Conservation (phyloP, 2,888 invertebrate species). For the Anarsia innoxiella region DNA sequence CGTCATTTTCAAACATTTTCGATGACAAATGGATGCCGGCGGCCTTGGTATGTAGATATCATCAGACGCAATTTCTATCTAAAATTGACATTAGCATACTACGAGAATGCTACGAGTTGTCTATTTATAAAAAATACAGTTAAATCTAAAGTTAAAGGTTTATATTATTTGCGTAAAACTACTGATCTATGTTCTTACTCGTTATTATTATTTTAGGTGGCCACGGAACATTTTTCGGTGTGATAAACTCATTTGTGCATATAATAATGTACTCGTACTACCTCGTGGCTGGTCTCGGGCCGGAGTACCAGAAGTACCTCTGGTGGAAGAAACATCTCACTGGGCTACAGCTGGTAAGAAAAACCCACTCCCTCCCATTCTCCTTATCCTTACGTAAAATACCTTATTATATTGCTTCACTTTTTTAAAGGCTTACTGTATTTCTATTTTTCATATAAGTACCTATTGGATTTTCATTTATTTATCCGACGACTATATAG, state of each 20-base stretch:
- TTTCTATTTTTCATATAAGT: not conserved
- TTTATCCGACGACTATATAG: not conserved
- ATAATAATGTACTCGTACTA: slow-evolving; percentile 95
- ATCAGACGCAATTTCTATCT: no score
- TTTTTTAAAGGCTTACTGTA: not conserved
- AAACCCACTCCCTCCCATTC: no score
- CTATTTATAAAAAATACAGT: not conserved
- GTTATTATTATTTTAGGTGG: slow-evolving; percentile 84
- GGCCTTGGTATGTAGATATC: no score
- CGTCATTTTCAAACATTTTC: no score
- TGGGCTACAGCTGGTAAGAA: slow-evolving; percentile 84
- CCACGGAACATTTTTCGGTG: slow-evolving; percentile 90
- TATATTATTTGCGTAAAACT: no score
- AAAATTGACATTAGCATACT: no score
- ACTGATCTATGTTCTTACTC: no score
- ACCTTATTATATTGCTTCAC: not conserved
- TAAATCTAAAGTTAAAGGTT: not conserved
- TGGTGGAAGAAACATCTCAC: slow-evolving; percentile 98
- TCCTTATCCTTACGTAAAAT: not conserved
- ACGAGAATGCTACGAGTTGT: not conserved
- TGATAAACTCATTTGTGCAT: slow-evolving; percentile 92
- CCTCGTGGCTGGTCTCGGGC: slow-evolving; percentile 90
- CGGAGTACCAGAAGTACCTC: slow-evolving; percentile 89
- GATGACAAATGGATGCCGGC: no score
- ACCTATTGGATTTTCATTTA: not conserved